phyloP scores from a whole-genome alignment of 2,888 invertebrate species.

The Catonia carolina region DNA sequence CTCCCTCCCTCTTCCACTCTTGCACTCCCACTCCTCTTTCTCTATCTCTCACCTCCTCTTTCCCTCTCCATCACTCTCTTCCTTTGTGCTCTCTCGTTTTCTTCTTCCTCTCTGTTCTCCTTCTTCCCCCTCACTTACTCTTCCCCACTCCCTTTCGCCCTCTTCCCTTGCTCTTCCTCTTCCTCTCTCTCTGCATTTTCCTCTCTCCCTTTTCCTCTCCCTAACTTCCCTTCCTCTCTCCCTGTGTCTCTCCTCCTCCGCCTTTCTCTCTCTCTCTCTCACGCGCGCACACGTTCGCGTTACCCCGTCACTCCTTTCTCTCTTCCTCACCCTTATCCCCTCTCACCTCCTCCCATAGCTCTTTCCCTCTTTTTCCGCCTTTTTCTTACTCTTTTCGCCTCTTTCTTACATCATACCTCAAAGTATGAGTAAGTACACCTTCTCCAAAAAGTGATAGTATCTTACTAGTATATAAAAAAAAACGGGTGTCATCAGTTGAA shows the following conservation, averaged over 20 bases:
- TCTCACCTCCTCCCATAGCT: background rate
- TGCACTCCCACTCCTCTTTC: background rate
- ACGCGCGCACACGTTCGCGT: background rate
- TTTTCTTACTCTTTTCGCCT: constrained; percentile 30
- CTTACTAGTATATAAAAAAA: too few relatives aligned
- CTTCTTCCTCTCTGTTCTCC: background rate
- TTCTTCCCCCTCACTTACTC: background rate
- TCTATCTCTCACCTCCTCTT: background rate
- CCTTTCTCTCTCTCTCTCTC: background rate
- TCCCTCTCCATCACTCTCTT: background rate
- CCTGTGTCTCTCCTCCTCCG: constrained; percentile 11
- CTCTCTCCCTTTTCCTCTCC: background rate
- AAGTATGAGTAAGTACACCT: too few relatives aligned
- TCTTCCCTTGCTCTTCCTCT: background rate
- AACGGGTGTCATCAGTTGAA: too few relatives aligned
- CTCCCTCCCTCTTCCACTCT: background rate
- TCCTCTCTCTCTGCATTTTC: background rate
- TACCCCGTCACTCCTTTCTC: background rate
- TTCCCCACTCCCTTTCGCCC: background rate
- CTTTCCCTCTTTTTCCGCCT: constrained; percentile 19
- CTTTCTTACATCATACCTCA: constrained; percentile 31
- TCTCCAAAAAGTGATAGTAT: too few relatives aligned
- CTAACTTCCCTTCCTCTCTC: constrained; percentile 14
- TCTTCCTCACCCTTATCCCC: background rate
- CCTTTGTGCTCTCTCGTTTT: background rate